Evolutionary conservation across 2,888 invertebrate genomes (phyloP).

Genomic region (Eilema griseolum): DNA sequence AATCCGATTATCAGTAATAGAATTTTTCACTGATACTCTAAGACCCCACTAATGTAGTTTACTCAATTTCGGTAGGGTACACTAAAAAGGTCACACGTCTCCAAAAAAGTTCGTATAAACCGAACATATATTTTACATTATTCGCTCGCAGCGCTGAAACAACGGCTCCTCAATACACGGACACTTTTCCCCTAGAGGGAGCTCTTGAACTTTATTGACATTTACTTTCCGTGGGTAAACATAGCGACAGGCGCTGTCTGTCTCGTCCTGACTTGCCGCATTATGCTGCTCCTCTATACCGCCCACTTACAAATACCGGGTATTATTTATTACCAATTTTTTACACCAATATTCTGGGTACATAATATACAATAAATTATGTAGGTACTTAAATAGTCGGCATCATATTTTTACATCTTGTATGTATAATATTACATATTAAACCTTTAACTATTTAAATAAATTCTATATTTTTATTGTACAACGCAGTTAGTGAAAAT

Average conservation of each 20-base stretch:
- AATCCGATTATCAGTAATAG: slow-evolving; percentile 12
- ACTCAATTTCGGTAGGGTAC: slow-evolving; percentile 34
- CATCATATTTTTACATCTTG: too few species aligned
- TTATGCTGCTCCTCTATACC: slow-evolving; percentile 41
- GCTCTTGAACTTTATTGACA: slow-evolving; percentile 83
- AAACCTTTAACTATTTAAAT: too few species aligned
- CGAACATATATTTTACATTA: slow-evolving; percentile 56
- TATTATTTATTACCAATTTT: slow-evolving; percentile 62
- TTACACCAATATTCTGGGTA: slow-evolving; percentile 48
- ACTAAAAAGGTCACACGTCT: slow-evolving; percentile 42
- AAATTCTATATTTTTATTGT: background rate
- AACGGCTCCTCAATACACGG: slow-evolving; percentile 66
- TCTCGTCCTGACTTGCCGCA: slow-evolving; percentile 60
- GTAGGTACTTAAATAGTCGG: slow-evolving; percentile 35
- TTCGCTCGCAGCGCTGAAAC: slow-evolving; percentile 62
- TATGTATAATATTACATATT: slow-evolving; percentile 7
- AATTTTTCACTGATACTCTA: slow-evolving; percentile 26
- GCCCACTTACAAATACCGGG: slow-evolving; percentile 44
- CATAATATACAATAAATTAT: background rate
- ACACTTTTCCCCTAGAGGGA: slow-evolving; percentile 74
- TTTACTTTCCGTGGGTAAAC: slow-evolving; percentile 84
- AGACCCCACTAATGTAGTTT: slow-evolving; percentile 25
- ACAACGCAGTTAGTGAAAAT: background rate
- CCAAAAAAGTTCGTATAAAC: slow-evolving; percentile 39
- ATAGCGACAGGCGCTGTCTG: slow-evolving; percentile 71